Base-by-base conservation (phyloP, 2,888 invertebrate species). In the Lysandra bellargus region DNA sequence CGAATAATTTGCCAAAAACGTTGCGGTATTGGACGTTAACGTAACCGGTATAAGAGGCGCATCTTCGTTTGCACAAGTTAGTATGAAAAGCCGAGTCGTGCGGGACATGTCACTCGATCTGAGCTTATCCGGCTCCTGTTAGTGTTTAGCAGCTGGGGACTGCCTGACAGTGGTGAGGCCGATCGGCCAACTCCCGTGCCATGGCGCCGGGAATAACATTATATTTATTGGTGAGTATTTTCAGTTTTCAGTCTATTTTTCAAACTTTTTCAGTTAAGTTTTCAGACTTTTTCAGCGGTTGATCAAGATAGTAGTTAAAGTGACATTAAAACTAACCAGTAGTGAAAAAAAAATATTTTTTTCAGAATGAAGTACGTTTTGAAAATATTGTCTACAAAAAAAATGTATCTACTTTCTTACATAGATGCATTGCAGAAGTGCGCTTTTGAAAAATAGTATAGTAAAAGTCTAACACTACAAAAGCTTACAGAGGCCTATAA, bases 41-140 rank as follows among this genome's bases (percentile, higher is more conserved):
- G 90, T 93, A 93, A 93, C 93, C 93, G 91, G 89, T 94, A 94
- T 94, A 94, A 94, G 94, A 93, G 90, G 91, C 92, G 91, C 94
- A 94, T 94, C 94, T 93, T 93, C 87, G 90, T 94, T 93, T 93
- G 93, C 92, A 94, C 93, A 94, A 89, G 91, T 94, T 92, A 94
- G 93, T 94, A 89, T 89, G 88, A 90, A 90, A 92, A 92, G 91
- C 88, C 90, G 91, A 87, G 88, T 83, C 86, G 90, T 85, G 91
- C 92, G 92, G 91, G 91, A 87, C 90, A 91, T 91, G 92, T 91
- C 90, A 85, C 89, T 85, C 84, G 85, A 84, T 83, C 86, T 83
- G 87, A 87, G 89, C 87, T 89, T 87, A 87, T 88, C 86, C 85
- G 86, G 87, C 86, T 82, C 81, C 82, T 82, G 83, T 84, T 88